phyloP scores from a whole-genome alignment of 2,113 vertebrate genomes.

The Leptodactylus fuscus region DNA sequence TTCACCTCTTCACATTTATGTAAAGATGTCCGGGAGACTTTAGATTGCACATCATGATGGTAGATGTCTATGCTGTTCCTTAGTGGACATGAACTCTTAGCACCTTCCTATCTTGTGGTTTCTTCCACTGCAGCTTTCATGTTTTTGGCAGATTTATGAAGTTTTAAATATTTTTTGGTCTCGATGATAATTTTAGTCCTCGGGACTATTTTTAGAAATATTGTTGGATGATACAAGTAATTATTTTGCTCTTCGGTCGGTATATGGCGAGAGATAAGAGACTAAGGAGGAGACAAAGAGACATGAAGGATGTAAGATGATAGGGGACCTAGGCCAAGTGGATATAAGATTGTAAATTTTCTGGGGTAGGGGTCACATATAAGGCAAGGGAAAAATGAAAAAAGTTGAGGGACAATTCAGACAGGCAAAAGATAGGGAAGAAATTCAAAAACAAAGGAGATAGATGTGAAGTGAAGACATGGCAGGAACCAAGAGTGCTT shows the following conservation, averaged over 20 bases:
- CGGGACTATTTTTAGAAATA: background rate
- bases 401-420: background rate
- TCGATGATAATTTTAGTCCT: background rate
- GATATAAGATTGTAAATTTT: background rate
- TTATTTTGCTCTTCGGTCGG: background rate
- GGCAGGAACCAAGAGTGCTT: too few species aligned
- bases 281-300: background rate
- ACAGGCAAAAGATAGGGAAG: background rate
- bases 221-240: background rate
- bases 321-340: background rate
- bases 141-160: slow-evolving; percentile 30
- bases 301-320: background rate
- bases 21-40: too few species aligned
- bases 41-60: background rate
- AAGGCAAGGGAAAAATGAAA: background rate
- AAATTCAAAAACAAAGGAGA: background rate
- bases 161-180: slow-evolving; percentile 9
- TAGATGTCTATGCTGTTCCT: background rate
- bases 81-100: slow-evolving; percentile 1
- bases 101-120: slow-evolving; percentile 10
- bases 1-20: background rate
- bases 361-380: background rate
- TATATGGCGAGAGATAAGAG: background rate
- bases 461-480: background rate
- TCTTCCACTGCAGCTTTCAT: background rate